phyloP scores from a whole-genome alignment of 2,797 vertebrate species.

The Melanogrammus aeglefinus region DNA sequence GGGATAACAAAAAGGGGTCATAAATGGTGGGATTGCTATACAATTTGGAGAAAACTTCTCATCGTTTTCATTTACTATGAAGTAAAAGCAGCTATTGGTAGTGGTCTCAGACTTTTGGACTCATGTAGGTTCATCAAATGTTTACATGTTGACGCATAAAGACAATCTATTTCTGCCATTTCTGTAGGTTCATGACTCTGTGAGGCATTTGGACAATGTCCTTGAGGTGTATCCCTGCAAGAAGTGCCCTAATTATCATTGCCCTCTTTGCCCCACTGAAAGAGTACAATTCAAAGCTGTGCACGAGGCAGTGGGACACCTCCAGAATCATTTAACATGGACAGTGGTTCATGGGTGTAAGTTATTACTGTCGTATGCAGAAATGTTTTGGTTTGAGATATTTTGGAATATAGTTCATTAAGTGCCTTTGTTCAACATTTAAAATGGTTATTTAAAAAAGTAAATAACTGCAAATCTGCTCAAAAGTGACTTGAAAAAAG shows the following conservation, averaged over 20 bases:
- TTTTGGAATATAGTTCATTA: neutral
- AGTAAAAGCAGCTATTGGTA: neutral
- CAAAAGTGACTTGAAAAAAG: no score
- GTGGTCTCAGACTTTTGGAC: neutral
- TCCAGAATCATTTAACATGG: neutral
- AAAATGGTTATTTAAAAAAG: neutral
- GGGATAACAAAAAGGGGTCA: neutral
- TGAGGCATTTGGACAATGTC: neutral
- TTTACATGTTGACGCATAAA: neutral
- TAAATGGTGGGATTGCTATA: neutral
- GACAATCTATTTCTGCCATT: neutral
- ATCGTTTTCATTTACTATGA: neutral
- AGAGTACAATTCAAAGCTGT: neutral
- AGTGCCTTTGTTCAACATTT: neutral
- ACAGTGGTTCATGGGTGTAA: neutral
- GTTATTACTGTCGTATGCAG: neutral
- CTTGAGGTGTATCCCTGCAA: neutral
- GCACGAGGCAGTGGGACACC: neutral
- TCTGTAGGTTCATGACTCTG: neutral
- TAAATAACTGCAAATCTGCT: no score
- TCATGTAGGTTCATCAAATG: neutral
- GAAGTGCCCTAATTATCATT: slow-evolving; percentile 1
- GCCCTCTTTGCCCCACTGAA: slow-evolving; percentile 1
- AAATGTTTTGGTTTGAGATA: neutral
- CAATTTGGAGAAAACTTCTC: neutral